Conservation (phyloP, 1,140 invertebrate species). For the Caenorhabditis tropicalis region DNA sequence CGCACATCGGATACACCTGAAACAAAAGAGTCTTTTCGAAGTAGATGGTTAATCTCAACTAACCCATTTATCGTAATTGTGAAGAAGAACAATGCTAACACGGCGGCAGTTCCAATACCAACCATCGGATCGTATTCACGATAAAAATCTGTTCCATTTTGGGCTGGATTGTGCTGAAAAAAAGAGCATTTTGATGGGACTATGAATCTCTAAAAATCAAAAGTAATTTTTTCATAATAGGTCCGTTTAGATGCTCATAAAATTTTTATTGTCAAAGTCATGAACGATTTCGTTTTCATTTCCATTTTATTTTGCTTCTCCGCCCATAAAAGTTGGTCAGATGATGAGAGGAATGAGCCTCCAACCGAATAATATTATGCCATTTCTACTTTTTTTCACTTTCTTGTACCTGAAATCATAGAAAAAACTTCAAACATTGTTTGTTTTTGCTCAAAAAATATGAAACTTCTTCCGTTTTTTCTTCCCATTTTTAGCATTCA, state of each 20-base stretch:
- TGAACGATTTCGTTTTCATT: no score
- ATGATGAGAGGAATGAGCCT: no score
- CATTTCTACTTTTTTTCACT: no score
- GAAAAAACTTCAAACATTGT: not conserved
- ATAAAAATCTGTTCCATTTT: constrained; percentile 62
- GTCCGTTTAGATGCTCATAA: no score
- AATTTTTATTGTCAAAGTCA: no score
- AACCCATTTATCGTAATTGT: constrained; percentile 62
- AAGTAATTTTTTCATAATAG: no score
- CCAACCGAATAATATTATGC: no score
- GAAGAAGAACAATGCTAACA: constrained; percentile 62
- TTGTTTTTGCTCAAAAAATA: not conserved
- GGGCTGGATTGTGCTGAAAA: constrained; percentile 55
- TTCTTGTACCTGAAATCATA: no score
- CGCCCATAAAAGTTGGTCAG: no score
- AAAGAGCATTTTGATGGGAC: no score
- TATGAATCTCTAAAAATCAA: no score
- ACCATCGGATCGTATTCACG: constrained; percentile 64
- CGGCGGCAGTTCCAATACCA: constrained; percentile 64
- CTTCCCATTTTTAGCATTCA: not conserved
- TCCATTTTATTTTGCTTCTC: no score
- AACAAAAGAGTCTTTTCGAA: not conserved
- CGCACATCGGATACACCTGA: constrained; percentile 57
- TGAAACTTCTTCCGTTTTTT: not conserved
- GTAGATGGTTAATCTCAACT: not conserved